Conservation (phyloP, 92 coral and sea anemone species). For the Porites evermanni region DNA sequence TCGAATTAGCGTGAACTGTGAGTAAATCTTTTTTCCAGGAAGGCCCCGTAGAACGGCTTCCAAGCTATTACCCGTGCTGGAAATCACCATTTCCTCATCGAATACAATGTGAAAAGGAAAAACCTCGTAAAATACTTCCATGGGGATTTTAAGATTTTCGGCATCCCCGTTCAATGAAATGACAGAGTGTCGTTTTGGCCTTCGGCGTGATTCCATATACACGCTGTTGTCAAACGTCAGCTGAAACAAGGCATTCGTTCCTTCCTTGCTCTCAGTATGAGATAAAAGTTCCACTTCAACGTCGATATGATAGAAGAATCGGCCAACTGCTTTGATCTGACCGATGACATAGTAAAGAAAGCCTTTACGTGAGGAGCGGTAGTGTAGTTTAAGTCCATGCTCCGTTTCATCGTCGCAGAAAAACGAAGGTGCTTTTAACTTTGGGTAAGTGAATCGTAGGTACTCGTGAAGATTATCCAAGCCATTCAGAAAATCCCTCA, state of each 20-base stretch:
- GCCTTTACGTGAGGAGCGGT: conserved; percentile 87
- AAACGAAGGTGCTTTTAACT: conserved; percentile 83
- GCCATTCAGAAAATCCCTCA: conserved; percentile 89
- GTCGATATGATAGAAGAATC: conserved; percentile 72
- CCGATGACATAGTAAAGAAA: conserved; percentile 79
- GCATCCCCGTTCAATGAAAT: conserved; percentile 78
- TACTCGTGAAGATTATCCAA: conserved; percentile 89
- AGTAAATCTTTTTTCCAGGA: conserved; percentile 70
- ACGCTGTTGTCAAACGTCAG: conserved; percentile 81
- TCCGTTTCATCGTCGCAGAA: conserved; percentile 88
- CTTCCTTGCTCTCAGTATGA: conserved; percentile 71
- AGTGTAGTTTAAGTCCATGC: conserved; percentile 78
- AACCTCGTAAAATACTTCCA: conserved; percentile 88
- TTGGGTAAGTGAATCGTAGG: conserved; percentile 85
- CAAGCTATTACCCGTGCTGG: conserved; percentile 80
- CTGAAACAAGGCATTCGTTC: conserved; percentile 72
- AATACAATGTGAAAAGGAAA: conserved; percentile 90
- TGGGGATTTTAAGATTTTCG: conserved; percentile 74
- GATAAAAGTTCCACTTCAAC: conserved; percentile 78
- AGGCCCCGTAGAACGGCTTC: conserved; percentile 66
- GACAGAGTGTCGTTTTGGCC: conserved; percentile 84
- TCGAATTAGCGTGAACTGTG: conserved; percentile 70
- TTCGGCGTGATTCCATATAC: conserved; percentile 70
- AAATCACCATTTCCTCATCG: conserved; percentile 77
- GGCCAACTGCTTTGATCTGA: conserved; percentile 89